Base-by-base conservation (phyloP, 53 echinoderm and acorn worm species). In the Arbacia lixula region DNA sequence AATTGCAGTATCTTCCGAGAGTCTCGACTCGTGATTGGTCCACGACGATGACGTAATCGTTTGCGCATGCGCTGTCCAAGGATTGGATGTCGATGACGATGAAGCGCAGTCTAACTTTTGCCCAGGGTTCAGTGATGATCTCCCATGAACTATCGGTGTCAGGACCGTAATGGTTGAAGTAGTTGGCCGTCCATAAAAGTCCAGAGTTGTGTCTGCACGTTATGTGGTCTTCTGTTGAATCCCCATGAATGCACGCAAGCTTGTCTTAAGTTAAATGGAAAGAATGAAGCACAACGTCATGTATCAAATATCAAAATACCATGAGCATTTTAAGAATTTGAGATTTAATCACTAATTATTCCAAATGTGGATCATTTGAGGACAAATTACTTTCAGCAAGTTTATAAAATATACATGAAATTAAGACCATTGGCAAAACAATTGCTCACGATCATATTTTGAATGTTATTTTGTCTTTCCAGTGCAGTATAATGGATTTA, bases 1-100 rank as follows among this genome's bases (percentile, higher is more conserved):
- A n/a, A 75, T 33, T 55, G 37, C 75, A 75, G 55, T 52, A 75
- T 32, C 56, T 53, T 4, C 75, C 56, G 75, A 75, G 12, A 4
- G 9, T 75, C 19, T 10, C 75, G 34, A 35, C 16, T 3, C 32
- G 19, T 27, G 75, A 75, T 2, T 2, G 30, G 43, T 75, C 75
- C 6, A 35, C 53, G 12, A 75, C 27, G 2, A 75, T 21, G 5
- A 75, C 53, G 53, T 52, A 54, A 36, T 75, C 75, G 6, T 75
- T 54, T 33, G 52, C 33, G 9, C 75, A 75, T 17, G 16, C 33
- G 0, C 28, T 54, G 36, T 75, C 75, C n/a, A 75, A 54, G 34
- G 75, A 75, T 5, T 30, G 30, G 36, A 75, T 36, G 75, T 54
- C 55, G 75, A 75, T 30, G 17, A 34, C 75, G 21, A 75, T 20